Conservation (phyloP, 2,888 invertebrate species). For the Scaptomyza polygonia region DNA sequence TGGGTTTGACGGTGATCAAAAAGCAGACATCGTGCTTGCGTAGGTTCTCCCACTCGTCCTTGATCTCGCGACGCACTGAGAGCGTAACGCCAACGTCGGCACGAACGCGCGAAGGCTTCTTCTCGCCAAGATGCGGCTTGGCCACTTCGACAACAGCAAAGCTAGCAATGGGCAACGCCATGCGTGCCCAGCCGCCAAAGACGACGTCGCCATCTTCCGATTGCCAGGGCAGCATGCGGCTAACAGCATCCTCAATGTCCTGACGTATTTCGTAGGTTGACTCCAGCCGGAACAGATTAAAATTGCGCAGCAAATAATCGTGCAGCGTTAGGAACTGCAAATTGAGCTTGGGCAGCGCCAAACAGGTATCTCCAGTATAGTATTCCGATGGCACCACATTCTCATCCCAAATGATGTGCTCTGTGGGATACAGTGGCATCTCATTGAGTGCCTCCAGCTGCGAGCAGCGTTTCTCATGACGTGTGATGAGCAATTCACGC, state of each 20-base stretch:
- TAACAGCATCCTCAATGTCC: conserved; percentile 98
- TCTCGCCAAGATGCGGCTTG: conserved; percentile 96
- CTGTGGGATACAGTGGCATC: conserved; percentile 99
- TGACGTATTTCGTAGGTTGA: conserved; percentile 98
- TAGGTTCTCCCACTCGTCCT: conserved; percentile 98
- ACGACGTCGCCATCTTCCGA: conserved; percentile 93
- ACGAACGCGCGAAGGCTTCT: conserved; percentile 96
- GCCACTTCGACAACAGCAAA: conserved; percentile 98
- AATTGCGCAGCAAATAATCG: conserved; percentile 98
- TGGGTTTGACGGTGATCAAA: conserved; percentile 95
- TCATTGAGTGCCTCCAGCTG: conserved; percentile 97
- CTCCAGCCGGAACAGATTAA: conserved; percentile 98
- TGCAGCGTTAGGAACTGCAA: conserved; percentile 99
- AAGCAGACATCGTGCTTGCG: conserved; percentile 99
- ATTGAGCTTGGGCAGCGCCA: conserved; percentile 98
- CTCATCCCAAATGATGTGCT: conserved; percentile 99
- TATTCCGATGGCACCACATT: conserved; percentile 99
- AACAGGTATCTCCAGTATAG: conserved; percentile 96
- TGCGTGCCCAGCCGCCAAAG: conserved; percentile 99
- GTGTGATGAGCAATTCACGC: conserved; percentile 92
- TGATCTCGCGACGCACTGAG: conserved; percentile 95
- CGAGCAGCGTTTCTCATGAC: conserved; percentile 94
- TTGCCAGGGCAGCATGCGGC: conserved; percentile 97
- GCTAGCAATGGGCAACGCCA: conserved; percentile 97
- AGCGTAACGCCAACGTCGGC: conserved; percentile 97